Conservation (phyloP, 2,797 vertebrate species). For the Gallinago solitaria region DNA sequence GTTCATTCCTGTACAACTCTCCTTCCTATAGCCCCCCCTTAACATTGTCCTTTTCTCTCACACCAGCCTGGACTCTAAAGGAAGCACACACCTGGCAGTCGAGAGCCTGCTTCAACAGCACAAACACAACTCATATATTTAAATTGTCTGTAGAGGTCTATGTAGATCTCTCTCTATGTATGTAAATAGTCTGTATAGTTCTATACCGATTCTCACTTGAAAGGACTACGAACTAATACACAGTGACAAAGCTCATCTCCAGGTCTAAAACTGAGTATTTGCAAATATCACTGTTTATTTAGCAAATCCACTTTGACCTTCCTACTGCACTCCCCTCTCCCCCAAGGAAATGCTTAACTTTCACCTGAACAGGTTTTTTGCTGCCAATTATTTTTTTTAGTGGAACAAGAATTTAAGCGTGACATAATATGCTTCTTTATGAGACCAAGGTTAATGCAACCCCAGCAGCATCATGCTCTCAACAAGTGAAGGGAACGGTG, state of each 20-base stretch:
- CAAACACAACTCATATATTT: rapidly evolving
- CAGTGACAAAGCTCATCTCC: background rate
- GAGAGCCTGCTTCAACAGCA: background rate
- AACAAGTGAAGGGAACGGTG: background rate
- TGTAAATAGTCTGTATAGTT: background rate
- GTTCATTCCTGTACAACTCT: background rate
- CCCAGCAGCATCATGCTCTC: rapidly evolving
- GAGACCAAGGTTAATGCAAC: background rate
- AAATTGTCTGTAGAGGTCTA: background rate
- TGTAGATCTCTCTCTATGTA: no score
- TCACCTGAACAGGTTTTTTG: background rate
- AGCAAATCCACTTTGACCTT: background rate
- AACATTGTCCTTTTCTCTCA: rapidly evolving
- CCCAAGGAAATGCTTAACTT: background rate
- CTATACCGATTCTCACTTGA: background rate
- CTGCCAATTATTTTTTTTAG: background rate
- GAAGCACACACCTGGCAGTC: rapidly evolving
- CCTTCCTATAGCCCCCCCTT: background rate
- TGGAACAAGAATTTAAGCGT: background rate
- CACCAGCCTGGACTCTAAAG: background rate
- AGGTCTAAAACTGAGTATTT: background rate
- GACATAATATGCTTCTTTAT: background rate
- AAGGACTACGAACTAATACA: background rate
- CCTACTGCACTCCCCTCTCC: background rate
- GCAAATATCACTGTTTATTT: background rate